These are phyloP conservation scores for Choloepus didactylus DNA, from an alignment of 2,797 vertebrate species.

Conservation along the genomic window DNA sequence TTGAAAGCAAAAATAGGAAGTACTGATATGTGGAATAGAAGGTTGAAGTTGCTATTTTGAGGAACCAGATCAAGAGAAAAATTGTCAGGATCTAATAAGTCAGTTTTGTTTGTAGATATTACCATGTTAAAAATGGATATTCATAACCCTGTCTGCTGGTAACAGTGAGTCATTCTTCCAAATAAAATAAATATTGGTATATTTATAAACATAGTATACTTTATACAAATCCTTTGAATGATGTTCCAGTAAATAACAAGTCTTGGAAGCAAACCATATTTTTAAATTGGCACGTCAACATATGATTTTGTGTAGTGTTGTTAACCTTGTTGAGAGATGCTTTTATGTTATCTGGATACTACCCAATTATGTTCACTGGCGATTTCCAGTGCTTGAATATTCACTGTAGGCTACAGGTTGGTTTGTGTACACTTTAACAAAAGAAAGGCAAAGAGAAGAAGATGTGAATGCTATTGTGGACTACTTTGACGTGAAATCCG, in stretches of 20 bases:
- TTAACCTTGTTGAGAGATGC: not conserved
- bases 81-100: not conserved
- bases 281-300: not conserved
- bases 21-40: not conserved
- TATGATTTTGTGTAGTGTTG: not conserved
- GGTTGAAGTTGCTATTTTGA: not conserved
- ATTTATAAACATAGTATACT: not conserved
- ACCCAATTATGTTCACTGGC: not conserved
- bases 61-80: not conserved
- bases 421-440: not conserved
- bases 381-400: not conserved
- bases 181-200: not conserved
- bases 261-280: not conserved
- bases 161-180: not conserved
- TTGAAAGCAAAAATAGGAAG: not conserved
- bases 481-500: not conserved
- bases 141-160: not conserved
- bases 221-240: not conserved
- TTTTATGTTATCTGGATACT: conserved; percentile 15
- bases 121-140: not conserved
- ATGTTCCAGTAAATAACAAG: not conserved
- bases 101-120: not conserved
- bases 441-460: not conserved
- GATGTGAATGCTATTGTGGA: not conserved
- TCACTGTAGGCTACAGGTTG: not conserved